phyloP scores from a whole-genome alignment of 2,888 invertebrate species.

The Peribatodes rhomboidaria region DNA sequence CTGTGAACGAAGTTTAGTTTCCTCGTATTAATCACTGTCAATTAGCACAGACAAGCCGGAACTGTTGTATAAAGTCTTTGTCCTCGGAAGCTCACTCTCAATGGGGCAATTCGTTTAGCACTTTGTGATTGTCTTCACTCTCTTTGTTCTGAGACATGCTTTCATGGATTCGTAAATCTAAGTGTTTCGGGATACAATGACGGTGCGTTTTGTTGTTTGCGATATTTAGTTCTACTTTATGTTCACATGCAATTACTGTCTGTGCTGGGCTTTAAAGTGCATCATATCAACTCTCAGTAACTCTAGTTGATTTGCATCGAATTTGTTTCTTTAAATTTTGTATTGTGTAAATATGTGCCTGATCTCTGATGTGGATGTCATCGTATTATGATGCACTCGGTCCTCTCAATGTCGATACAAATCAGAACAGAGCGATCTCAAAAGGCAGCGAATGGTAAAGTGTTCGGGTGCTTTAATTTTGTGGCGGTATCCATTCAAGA shows the following conservation, averaged over 20 bases:
- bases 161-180: constrained; percentile 82
- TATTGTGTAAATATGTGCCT: constrained; percentile 48
- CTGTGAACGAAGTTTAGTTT: constrained; percentile 71
- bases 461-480: constrained; percentile 78
- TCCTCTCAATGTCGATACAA: constrained; percentile 70
- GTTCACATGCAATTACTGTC: constrained; percentile 80
- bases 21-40: constrained; percentile 72
- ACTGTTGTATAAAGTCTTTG: constrained; percentile 82
- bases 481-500: constrained; percentile 79
- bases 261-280: constrained; percentile 82
- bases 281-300: constrained; percentile 77
- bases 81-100: constrained; percentile 77
- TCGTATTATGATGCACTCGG: constrained; percentile 85
- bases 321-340: constrained; percentile 45
- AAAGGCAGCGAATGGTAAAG: constrained; percentile 81
- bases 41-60: constrained; percentile 81
- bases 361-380: constrained; percentile 57
- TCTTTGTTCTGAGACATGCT: constrained; percentile 84
- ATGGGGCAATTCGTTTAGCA: constrained; percentile 69
- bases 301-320: constrained; percentile 50
- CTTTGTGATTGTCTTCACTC: constrained; percentile 70
- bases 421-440: constrained; percentile 79
- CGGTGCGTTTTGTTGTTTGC: constrained; percentile 81
- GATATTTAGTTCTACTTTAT: constrained; percentile 79
- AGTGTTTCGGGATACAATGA: constrained; percentile 77